A percentile compares a stretch with the other conserved stretches of the same genome.
Evolutionary conservation across 2,113 vertebrate species (phyloP).

Genomic region (Siphamia tubifer): DNA sequence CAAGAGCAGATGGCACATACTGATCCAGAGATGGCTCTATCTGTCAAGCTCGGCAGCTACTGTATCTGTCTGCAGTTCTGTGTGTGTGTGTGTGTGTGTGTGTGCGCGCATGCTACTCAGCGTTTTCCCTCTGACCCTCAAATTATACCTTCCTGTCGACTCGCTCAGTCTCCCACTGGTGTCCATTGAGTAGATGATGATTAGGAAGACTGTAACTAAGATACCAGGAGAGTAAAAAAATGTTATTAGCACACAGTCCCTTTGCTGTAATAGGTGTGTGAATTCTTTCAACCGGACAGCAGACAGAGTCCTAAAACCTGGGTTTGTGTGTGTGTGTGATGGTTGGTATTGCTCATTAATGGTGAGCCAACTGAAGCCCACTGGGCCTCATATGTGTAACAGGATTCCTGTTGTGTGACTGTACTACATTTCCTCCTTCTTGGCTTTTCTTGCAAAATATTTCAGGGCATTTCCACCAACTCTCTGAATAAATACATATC

Average conservation of each 20-base stretch:
- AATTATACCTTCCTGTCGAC: conserved; percentile 10
- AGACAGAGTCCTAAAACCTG: background rate
- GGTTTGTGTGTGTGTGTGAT: conserved; percentile 11
- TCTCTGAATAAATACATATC: background rate
- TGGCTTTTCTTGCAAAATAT: background rate
- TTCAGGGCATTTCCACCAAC: background rate
- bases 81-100: background rate
- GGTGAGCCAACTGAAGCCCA: conserved; percentile 6
- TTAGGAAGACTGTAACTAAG: background rate
- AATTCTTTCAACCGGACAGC: background rate
- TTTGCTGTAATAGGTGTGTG: background rate
- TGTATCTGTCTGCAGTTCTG: conserved; percentile 26
- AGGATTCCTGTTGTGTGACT: conserved; percentile 4
- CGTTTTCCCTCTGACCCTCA: conserved; percentile 28
- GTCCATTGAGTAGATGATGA: conserved; percentile 31
- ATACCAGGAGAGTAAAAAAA: conserved; percentile 3
- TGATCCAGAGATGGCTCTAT: conserved; percentile 67
- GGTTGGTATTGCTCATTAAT: background rate
- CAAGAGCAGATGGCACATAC: conserved; percentile 70
- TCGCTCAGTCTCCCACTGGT: conserved; percentile 3
- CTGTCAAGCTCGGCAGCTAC: conserved; percentile 40
- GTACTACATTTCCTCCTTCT: background rate
- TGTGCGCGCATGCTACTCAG: background rate
- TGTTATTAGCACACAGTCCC: background rate
- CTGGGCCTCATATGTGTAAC: conserved; percentile 6